Evolutionary conservation across 2,113 vertebrate genomes (phyloP).

Genomic region (Pogonocichla stellata): DNA sequence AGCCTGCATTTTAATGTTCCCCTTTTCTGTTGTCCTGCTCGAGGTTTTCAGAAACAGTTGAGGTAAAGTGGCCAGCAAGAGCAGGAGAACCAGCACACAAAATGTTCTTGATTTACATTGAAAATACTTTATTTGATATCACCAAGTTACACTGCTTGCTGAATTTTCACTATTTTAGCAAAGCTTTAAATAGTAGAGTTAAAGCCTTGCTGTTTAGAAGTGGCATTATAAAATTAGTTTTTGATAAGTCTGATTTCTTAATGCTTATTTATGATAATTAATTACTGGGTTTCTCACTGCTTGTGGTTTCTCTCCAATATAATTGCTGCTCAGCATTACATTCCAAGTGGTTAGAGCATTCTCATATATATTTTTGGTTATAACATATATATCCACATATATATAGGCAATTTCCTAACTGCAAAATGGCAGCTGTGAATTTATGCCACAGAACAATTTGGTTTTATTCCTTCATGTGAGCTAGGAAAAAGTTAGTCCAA

Average conservation of each 20-base stretch:
- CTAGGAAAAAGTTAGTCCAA: not conserved
- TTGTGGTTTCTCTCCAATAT: not conserved
- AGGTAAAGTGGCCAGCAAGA: not conserved
- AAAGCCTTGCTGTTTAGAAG: not conserved
- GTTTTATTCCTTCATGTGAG: not conserved
- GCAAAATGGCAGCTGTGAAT: not conserved
- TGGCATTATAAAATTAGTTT: not conserved
- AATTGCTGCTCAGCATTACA: not conserved
- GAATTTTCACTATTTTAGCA: not conserved
- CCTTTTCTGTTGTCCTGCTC: not conserved
- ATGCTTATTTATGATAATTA: not conserved
- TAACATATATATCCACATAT: rapidly evolving
- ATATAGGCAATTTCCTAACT: not conserved
- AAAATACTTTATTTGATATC: not conserved
- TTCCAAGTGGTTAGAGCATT: not conserved
- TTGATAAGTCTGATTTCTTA: not conserved
- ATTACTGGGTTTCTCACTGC: not conserved
- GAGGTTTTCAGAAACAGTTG: not conserved
- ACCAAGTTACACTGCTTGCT: not conserved
- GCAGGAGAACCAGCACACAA: not conserved
- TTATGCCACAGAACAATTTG: not conserved
- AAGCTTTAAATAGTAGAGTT: not conserved
- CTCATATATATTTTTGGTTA: not conserved
- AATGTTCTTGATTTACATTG: not conserved
- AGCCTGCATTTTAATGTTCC: not conserved